Evolutionary conservation across 2,888 invertebrate genomes (phyloP).

Genomic region (Apocheima hispidaria): DNA sequence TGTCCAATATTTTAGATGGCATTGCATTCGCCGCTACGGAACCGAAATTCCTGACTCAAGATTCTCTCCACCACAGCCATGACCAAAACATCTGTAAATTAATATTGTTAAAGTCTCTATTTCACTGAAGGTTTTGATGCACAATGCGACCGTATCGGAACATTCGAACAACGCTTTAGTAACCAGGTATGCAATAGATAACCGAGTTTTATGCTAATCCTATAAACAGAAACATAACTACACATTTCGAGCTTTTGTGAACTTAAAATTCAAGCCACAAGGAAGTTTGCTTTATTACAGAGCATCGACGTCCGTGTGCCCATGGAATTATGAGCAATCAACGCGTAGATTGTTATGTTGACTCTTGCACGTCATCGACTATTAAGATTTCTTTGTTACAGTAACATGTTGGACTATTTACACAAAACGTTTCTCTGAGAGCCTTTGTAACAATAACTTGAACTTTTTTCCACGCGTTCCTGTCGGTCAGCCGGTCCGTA

Average conservation of each 20-base stretch:
- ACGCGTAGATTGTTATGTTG: conserved; percentile 81
- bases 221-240: conserved; percentile 77
- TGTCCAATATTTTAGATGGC: conserved; percentile 87
- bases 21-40: conserved; percentile 84
- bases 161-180: conserved; percentile 78
- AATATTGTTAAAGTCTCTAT: conserved; percentile 62
- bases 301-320: conserved; percentile 60
- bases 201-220: conserved; percentile 82
- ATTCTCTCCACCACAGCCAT: conserved; percentile 58
- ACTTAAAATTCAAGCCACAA: conserved; percentile 57
- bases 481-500: conserved; percentile 73
- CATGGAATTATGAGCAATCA: conserved; percentile 81
- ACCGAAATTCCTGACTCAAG: conserved; percentile 80
- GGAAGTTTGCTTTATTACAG: conserved; percentile 63
- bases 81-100: conserved; percentile 63
- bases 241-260: conserved; percentile 75
- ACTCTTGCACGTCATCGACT: conserved; percentile 84
- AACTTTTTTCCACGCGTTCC: conserved; percentile 70
- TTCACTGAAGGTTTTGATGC: conserved; percentile 53
- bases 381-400: conserved; percentile 85
- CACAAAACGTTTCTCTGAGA: conserved; percentile 81
- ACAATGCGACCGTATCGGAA: conserved; percentile 72
- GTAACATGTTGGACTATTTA: conserved; percentile 86
- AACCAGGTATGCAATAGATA: conserved; percentile 83
- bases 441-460: conserved; percentile 78